A percentile compares a stretch with the other conserved stretches of the same genome.
Evolutionary conservation across 1,140 invertebrate species (phyloP).

Genomic region (Vanessa tameamea): DNA sequence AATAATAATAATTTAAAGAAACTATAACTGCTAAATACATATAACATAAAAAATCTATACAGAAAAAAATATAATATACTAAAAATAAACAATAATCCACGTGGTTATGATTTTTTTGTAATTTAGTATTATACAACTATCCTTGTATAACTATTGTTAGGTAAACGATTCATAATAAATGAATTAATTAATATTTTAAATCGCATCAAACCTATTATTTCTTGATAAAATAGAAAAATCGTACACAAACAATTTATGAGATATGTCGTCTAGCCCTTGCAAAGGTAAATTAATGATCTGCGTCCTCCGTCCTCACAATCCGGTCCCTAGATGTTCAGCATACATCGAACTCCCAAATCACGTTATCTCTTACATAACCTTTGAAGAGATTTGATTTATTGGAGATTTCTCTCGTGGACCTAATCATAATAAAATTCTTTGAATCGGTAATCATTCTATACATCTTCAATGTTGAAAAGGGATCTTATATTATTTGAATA

Average conservation of each 20-base stretch:
- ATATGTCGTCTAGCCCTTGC: conserved; percentile 22
- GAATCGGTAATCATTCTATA: neutral
- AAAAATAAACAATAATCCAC: too few relatives aligned
- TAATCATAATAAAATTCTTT: conserved; percentile 25
- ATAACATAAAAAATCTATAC: too few relatives aligned
- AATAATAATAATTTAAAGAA: too few relatives aligned
- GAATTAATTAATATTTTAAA: too few relatives aligned
- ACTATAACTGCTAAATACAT: too few relatives aligned
- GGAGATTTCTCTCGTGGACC: conserved; percentile 21
- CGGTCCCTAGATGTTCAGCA: conserved; percentile 21
- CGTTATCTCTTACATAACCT: conserved; percentile 27
- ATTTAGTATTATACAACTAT: too few relatives aligned
- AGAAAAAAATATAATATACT: too few relatives aligned
- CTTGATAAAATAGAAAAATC: conserved; percentile 8
- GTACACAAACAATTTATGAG: conserved; percentile 1
- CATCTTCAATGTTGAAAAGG: neutral
- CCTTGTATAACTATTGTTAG: too few relatives aligned
- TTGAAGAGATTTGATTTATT: conserved; percentile 29
- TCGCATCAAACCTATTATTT: too few relatives aligned
- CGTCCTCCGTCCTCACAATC: conserved; percentile 15
- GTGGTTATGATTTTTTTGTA: too few relatives aligned
- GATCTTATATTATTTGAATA: neutral
- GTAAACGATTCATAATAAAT: too few relatives aligned
- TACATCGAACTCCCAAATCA: conserved; percentile 25
- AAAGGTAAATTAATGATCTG: conserved; percentile 28